These are phyloP conservation scores for Thalpophila matura DNA, from an alignment of 2,888 invertebrate species.

Conservation along the genomic window DNA sequence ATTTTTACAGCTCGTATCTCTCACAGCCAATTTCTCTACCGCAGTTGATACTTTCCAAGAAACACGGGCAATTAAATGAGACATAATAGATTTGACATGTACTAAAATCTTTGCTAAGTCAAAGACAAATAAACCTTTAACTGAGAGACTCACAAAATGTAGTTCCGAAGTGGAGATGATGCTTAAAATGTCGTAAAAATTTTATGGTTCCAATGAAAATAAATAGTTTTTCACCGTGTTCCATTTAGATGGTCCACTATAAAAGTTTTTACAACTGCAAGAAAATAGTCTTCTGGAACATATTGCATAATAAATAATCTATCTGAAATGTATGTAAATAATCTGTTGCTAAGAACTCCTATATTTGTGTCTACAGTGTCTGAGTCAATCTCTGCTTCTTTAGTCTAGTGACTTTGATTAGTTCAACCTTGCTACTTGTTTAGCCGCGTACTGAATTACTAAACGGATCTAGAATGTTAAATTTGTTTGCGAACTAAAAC, in stretches of 20 bases:
- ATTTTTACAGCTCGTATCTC: conserved; percentile 68
- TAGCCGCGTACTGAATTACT: conserved; percentile 41
- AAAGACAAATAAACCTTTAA: conserved; percentile 58
- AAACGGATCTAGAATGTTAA: conserved; percentile 48
- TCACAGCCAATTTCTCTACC: conserved; percentile 75
- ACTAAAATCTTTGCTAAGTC: conserved; percentile 61
- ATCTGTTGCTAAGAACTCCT: conserved; percentile 8
- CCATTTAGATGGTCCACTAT: conserved; percentile 82
- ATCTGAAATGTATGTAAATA: conserved; percentile 34
- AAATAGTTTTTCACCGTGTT: conserved; percentile 85
- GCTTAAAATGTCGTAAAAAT: conserved; percentile 87
- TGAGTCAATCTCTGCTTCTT: conserved; percentile 58
- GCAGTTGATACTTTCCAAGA: conserved; percentile 75
- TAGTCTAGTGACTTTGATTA: conserved; percentile 50
- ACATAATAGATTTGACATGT: conserved; percentile 66
- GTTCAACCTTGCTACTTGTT: conserved; percentile 61
- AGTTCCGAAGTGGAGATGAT: conserved; percentile 77
- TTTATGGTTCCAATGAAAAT: conserved; percentile 85
- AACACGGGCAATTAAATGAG: conserved; percentile 64
- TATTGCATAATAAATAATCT: conserved; percentile 65
- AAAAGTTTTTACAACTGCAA: conserved; percentile 82
- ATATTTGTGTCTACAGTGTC: not conserved
- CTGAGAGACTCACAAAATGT: conserved; percentile 59
- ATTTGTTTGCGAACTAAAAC: conserved; percentile 46
- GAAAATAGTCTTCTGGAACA: conserved; percentile 76